phyloP scores from a whole-genome alignment of 2,797 vertebrate genomes.

The Sandelia bainsii region DNA sequence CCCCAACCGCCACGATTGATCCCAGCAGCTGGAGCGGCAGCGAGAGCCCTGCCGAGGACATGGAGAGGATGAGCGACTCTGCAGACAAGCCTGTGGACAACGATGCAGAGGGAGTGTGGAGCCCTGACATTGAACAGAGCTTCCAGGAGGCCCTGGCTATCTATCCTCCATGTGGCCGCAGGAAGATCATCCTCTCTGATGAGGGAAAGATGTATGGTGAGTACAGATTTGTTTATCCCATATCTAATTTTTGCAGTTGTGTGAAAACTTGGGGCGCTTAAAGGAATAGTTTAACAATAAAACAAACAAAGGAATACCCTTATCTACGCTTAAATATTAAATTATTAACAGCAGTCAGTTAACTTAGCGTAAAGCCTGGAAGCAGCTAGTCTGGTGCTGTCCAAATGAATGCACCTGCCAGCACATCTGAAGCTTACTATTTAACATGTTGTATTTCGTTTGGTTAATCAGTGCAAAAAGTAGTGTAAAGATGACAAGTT shows the following conservation, averaged over 20 bases:
- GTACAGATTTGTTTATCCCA: slow-evolving; percentile 66
- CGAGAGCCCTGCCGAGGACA: slow-evolving; percentile 98
- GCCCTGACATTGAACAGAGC: slow-evolving; percentile 99
- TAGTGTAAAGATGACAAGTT: background rate
- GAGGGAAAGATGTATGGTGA: slow-evolving; percentile 99
- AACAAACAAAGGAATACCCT: background rate
- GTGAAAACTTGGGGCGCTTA: background rate
- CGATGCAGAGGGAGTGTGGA: slow-evolving; percentile 99
- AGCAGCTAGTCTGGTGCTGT: background rate
- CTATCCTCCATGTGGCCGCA: slow-evolving; percentile 97
- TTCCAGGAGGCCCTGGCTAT: slow-evolving; percentile 99
- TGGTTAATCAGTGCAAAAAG: background rate
- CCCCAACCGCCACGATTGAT: slow-evolving; percentile 94
- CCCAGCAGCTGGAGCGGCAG: slow-evolving; percentile 99
- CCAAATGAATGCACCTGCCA: background rate
- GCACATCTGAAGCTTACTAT: background rate
- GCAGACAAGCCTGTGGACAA: slow-evolving; percentile 98
- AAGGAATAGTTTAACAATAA: slow-evolving; percentile 7
- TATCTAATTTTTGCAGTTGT: background rate
- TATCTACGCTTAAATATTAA: slow-evolving; percentile 6
- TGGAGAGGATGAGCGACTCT: slow-evolving; percentile 98
- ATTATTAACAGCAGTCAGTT: background rate
- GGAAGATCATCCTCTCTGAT: slow-evolving; percentile 99
- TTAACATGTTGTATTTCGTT: background rate
- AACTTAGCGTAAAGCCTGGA: background rate